Conservation (phyloP, 2,888 invertebrate species). For the Theretra japonica region DNA sequence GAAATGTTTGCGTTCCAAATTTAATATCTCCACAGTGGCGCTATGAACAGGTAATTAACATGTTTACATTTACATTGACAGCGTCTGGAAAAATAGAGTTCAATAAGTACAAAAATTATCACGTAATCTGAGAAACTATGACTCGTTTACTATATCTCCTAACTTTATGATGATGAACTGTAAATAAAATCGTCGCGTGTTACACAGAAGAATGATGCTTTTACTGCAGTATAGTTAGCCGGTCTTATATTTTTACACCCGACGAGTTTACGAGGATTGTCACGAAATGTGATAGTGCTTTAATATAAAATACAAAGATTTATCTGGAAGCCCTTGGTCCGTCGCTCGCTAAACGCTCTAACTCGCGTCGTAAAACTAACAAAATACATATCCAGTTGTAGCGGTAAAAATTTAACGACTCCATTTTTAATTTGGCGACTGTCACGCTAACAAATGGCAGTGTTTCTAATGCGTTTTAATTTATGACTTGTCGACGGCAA, state of each 20-base stretch:
- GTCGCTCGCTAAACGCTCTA: slow-evolving; percentile 39
- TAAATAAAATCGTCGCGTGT: slow-evolving; percentile 26
- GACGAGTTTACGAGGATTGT: slow-evolving; percentile 52
- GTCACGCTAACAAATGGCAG: slow-evolving; percentile 35
- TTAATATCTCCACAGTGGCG: no score
- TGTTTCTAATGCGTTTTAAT: slow-evolving; percentile 19
- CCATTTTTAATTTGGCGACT: slow-evolving; percentile 40
- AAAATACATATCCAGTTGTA: slow-evolving; percentile 35
- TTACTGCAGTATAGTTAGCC: neutral
- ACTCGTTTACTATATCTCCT: slow-evolving; percentile 28
- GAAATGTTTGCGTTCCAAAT: no score
- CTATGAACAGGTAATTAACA: no score
- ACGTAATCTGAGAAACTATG: neutral
- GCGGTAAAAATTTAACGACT: slow-evolving; percentile 43
- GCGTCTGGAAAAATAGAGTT: neutral
- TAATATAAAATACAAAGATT: slow-evolving; percentile 50
- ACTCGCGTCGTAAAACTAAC: slow-evolving; percentile 43
- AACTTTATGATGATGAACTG: slow-evolving; percentile 40
- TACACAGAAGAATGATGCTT: slow-evolving; percentile 4
- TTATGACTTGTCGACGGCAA: neutral
- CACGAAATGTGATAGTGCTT: slow-evolving; percentile 52
- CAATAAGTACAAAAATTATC: neutral
- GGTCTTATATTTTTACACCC: slow-evolving; percentile 50
- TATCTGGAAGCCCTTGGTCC: slow-evolving; percentile 37
- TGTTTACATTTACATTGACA: no score